phyloP scores from a whole-genome alignment of 2,797 vertebrate genomes.

The Oceanodroma leucorhoa region DNA sequence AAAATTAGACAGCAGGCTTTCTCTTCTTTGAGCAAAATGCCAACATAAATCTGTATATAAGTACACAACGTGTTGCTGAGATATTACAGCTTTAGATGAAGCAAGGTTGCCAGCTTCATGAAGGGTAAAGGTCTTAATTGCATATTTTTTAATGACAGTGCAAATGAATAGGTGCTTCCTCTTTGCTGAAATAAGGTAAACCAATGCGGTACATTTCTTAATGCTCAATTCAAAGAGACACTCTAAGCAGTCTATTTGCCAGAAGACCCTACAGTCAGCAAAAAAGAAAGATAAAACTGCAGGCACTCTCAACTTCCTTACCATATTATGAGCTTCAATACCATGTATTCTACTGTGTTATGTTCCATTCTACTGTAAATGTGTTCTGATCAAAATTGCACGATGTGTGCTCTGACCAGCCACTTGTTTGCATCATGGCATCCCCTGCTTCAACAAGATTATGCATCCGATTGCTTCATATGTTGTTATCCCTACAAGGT shows the following conservation, averaged over 20 bases:
- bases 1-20: neutral
- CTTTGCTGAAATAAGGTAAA: neutral
- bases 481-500: neutral
- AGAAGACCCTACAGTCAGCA: neutral
- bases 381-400: neutral
- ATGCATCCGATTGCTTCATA: neutral
- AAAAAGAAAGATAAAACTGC: neutral
- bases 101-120: fast-evolving
- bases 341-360: no score
- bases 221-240: neutral
- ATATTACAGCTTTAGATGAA: neutral
- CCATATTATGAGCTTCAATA: no score
- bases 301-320: neutral
- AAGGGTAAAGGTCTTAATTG: neutral
- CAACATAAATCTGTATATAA: neutral
- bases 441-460: neutral
- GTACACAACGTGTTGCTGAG: neutral
- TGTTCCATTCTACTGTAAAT: neutral
- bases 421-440: neutral
- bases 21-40: neutral
- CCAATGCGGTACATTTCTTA: neutral
- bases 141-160: neutral
- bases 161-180: neutral
- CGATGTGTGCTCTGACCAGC: neutral
- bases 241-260: neutral